Evolutionary conservation across 2,113 vertebrate genomes (phyloP), one percentile per base, ranked within the genome.

Genomic region (Neopipo cinnamomea): DNA sequence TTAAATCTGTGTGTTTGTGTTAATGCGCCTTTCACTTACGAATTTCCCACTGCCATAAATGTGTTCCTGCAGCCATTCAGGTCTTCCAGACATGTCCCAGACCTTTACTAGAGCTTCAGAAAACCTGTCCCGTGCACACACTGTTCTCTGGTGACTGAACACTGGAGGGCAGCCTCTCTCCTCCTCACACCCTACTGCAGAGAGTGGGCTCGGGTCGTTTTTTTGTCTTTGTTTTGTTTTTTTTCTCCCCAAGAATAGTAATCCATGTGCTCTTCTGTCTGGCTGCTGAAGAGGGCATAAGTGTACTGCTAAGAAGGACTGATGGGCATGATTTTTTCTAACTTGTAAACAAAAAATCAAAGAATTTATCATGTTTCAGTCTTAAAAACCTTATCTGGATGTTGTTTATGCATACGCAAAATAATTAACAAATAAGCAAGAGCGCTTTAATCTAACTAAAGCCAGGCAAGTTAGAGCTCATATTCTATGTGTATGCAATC

Each of bases 81-180:
- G 9, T 85, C 61, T 47, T 46, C 50, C 25, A 31, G 52, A 35
- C 6, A 1, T 28, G 39, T 73, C 42, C 14, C 23, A 20, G 35
- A 18, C 13, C 46, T 62, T 79, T 56, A 24, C 0, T 39, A 21
- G 24, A 72, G 12, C 3, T 77, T 17, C 46, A 63, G 83, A 39
- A 84, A 85, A 55, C 14, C 17, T 50, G 12, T 92, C 11, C 21
- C 23, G 11, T 22, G 9, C 44, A 53, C 52, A 11, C 22, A 11
- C 11, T 55, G 11, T 20, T 71, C 17, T 56, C 17, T 92, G 75
- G 31, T 68, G 31, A 59, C 15, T 72, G n/a, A 79, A 78, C 87
- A 11, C 81, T 89, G 85, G 94, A 93, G 89, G 95, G 95, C 94
- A 94, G 9, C 61, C 44, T 91, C 35, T 63, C 41, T 91, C 67